These are phyloP conservation scores for Acridotheres tristis DNA, from an alignment of 2,797 vertebrate species.

Conservation along the genomic window DNA sequence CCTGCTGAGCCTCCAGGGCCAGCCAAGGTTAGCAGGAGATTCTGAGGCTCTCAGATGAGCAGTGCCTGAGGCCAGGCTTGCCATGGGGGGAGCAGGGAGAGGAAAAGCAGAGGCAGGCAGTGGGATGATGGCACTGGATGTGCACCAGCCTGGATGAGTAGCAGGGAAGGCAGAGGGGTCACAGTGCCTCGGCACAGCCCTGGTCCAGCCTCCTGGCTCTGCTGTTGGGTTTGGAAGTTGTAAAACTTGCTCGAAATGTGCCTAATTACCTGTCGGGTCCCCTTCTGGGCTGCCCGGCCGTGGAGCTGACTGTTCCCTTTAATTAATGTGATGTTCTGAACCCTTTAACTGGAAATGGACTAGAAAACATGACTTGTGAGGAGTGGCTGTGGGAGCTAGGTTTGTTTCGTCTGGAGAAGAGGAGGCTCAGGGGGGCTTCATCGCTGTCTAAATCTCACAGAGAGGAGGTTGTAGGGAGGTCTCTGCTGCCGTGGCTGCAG, in stretches of 20 bases:
- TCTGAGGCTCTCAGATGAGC: background rate
- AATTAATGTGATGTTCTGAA: background rate
- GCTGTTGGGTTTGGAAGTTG: background rate
- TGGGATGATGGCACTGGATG: background rate
- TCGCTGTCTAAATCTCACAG: background rate
- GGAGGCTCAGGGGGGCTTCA: background rate
- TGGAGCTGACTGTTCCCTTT: background rate
- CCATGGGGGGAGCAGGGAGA: background rate
- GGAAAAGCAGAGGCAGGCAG: fast-evolving
- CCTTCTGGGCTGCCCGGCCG: background rate
- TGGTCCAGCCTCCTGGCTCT: background rate
- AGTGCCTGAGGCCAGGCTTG: no score
- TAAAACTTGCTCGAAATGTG: background rate
- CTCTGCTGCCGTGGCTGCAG: background rate
- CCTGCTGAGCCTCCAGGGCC: background rate
- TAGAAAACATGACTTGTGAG: background rate
- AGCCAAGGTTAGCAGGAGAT: background rate
- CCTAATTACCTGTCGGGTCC: background rate
- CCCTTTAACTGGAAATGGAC: background rate
- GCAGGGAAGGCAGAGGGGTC: background rate
- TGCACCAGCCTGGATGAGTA: background rate
- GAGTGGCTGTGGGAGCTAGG: background rate
- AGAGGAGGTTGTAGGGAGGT: no score
- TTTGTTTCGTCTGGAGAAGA: background rate
- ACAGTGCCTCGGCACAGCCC: background rate